Percentiles rank a stretch among this genome's conserved stretches.
Conservation (phyloP, 2,113 vertebrate genomes). For the Platanista minor region DNA sequence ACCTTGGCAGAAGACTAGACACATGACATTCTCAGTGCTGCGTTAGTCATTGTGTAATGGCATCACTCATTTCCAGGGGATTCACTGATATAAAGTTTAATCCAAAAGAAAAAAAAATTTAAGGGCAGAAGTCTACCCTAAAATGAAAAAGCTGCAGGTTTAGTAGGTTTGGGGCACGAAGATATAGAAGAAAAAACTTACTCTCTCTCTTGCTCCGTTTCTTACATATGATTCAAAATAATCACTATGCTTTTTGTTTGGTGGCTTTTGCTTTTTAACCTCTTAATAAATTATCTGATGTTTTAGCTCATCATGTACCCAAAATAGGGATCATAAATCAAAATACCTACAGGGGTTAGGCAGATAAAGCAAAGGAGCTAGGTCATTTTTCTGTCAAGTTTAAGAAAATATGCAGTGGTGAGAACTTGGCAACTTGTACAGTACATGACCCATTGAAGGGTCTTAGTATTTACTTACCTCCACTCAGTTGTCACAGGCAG, state of each 20-base stretch:
- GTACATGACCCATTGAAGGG: not conserved
- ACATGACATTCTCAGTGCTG: not conserved
- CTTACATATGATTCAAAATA: slow-evolving; percentile 1
- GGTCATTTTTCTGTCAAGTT: slow-evolving; percentile 48
- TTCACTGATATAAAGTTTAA: not conserved
- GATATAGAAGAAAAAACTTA: not conserved
- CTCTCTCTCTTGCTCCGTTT: not conserved
- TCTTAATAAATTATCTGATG: slow-evolving; percentile 53
- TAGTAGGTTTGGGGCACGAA: not conserved
- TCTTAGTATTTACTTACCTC: slow-evolving; percentile 13
- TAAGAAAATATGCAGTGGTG: not conserved
- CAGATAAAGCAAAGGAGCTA: slow-evolving; percentile 40
- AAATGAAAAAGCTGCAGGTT: not conserved
- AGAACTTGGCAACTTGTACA: slow-evolving; percentile 30
- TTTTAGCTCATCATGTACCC: slow-evolving; percentile 5
- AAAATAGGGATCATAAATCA: slow-evolving; percentile 43
- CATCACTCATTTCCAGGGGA: not conserved
- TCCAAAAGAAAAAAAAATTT: not conserved
- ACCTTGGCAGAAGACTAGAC: not conserved
- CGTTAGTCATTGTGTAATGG: not conserved
- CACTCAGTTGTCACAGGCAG: not conserved
- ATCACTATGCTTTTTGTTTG: not conserved
- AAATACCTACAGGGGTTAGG: slow-evolving; percentile 32
- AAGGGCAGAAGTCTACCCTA: not conserved
- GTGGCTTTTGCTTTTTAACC: slow-evolving; percentile 6